These are phyloP conservation scores for Maniola jurtina DNA, from an alignment of 1,140 invertebrate genomes.

Conservation along the genomic window DNA sequence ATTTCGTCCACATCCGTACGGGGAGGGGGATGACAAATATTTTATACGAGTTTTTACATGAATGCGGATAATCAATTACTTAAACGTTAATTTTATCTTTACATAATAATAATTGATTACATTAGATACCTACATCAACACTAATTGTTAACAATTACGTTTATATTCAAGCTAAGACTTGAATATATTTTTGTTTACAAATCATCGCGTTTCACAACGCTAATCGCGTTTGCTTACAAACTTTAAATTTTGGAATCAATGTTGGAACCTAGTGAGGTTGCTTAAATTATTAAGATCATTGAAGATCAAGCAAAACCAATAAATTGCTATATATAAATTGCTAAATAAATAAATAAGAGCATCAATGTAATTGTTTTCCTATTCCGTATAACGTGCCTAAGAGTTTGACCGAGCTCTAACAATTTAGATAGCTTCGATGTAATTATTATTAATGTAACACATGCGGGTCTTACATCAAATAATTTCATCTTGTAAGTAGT, in stretches of 20 bases:
- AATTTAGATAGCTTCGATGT: conserved; percentile 56
- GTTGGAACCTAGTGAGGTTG: no score
- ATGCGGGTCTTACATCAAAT: conserved; percentile 33
- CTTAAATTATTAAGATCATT: neutral
- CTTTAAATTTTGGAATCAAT: no score
- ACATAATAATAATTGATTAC: conserved; percentile 4
- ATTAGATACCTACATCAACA: neutral
- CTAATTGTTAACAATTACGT: neutral
- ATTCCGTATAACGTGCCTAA: conserved; percentile 68
- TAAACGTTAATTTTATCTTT: conserved; percentile 8
- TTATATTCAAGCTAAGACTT: neutral
- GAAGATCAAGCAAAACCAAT: no score
- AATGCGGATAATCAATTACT: conserved; percentile 27
- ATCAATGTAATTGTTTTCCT: no score
- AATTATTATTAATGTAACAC: conserved; percentile 41
- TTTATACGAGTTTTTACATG: conserved; percentile 33
- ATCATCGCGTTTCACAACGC: neutral
- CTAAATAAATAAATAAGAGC: no score
- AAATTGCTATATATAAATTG: no score
- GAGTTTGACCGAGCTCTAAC: conserved; percentile 47
- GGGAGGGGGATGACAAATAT: conserved; percentile 21
- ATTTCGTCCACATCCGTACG: conserved; percentile 28
- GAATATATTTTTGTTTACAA: neutral
- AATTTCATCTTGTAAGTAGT: conserved; percentile 39
- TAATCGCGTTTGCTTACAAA: neutral